phyloP scores from a whole-genome alignment of 2,888 invertebrate genomes.

The Eustalomyia histrio region DNA sequence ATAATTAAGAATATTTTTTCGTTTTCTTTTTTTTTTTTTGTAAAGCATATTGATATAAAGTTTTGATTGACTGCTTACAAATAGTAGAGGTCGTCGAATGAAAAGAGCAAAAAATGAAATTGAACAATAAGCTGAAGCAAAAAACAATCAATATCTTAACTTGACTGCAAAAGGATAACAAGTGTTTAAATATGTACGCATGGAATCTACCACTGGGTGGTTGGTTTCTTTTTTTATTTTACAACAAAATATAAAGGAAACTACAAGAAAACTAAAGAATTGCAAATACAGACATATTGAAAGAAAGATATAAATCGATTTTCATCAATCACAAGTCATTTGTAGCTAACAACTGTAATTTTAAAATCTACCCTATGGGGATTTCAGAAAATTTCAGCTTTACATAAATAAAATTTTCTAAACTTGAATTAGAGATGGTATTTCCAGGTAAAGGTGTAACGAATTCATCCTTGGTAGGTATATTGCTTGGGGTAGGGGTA shows the following conservation, averaged over 20 bases:
- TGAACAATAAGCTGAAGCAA: not conserved
- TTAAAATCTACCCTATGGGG: not conserved
- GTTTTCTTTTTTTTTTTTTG: too few relatives aligned
- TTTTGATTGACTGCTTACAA: constrained; percentile 27
- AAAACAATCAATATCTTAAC: constrained; percentile 12
- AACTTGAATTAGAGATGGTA: too few relatives aligned
- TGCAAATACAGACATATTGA: not conserved
- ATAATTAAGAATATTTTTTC: not conserved
- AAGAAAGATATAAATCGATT: not conserved
- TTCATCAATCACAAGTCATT: not conserved
- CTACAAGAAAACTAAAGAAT: not conserved
- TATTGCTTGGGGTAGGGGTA: too few relatives aligned
- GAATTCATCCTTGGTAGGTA: too few relatives aligned
- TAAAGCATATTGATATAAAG: constrained; percentile 6
- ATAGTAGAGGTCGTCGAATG: not conserved
- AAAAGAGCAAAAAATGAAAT: not conserved
- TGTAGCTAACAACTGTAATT: not conserved
- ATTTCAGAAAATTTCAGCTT: too few relatives aligned
- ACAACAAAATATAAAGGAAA: not conserved
- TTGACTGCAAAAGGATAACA: constrained; percentile 31
- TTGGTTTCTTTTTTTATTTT: not conserved
- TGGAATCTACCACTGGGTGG: constrained; percentile 10
- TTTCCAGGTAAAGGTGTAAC: too few relatives aligned
- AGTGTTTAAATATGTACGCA: constrained; percentile 34
- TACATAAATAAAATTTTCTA: too few relatives aligned